These are phyloP conservation scores for Etia nguti DNA, from an alignment of 2,113 vertebrate genomes.

Conservation along the genomic window DNA sequence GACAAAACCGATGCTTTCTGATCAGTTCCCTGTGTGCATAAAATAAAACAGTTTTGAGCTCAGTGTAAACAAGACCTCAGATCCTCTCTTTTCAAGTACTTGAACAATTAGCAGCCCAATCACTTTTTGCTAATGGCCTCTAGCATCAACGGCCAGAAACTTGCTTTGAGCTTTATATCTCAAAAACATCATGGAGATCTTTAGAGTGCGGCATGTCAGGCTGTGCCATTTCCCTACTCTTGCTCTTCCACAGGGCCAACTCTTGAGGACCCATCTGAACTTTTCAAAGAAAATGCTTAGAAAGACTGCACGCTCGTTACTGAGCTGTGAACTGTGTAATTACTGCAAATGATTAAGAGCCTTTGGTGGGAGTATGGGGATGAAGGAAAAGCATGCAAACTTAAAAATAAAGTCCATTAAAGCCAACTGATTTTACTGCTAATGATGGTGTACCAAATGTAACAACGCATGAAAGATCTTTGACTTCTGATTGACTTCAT, in stretches of 20 bases:
- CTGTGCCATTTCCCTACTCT: not conserved
- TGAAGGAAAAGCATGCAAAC: not conserved
- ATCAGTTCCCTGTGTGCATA: not conserved
- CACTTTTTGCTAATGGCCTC: conserved; percentile 58
- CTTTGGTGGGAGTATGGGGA: not conserved
- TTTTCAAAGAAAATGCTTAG: not conserved
- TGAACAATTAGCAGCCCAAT: conserved; percentile 66
- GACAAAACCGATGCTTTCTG: not conserved
- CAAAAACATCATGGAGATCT: not conserved
- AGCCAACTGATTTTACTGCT: not conserved
- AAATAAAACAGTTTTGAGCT: not conserved
- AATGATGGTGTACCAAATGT: not conserved
- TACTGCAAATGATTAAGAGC: not conserved
- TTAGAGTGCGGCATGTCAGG: not conserved
- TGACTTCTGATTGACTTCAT: not conserved
- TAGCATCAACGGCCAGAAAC: not conserved
- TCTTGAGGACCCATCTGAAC: not conserved
- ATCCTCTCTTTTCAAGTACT: conserved; percentile 11
- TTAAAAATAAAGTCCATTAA: not conserved
- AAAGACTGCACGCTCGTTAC: not conserved
- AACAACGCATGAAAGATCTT: not conserved
- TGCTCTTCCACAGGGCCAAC: not conserved
- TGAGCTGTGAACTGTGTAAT: not conserved
- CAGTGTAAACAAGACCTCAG: not conserved
- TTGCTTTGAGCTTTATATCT: not conserved